Evolutionary conservation across 2,888 invertebrate species (phyloP).

Genomic region (Macrosoma leucophasiata): DNA sequence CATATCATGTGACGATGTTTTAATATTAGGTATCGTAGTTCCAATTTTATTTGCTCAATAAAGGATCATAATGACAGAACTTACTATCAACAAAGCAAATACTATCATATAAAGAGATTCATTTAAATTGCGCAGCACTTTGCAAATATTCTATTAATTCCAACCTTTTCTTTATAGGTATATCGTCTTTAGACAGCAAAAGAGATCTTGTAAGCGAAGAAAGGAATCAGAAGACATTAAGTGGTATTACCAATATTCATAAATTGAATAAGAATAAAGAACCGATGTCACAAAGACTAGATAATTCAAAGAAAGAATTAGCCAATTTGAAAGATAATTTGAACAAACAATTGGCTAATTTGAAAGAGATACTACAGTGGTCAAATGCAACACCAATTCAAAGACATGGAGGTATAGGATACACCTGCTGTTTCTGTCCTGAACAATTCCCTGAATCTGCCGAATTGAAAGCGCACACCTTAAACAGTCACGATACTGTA

Average conservation of each 20-base stretch:
- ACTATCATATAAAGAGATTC: constrained; percentile 4
- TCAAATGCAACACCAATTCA: constrained; percentile 42
- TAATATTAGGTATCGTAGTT: no score
- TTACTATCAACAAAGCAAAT: no score
- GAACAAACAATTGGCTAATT: constrained; percentile 22
- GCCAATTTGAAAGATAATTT: constrained; percentile 8
- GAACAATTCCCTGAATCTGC: constrained; percentile 28
- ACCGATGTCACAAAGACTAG: constrained; percentile 4
- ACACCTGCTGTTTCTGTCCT: constrained; percentile 34
- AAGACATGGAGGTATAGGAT: constrained; percentile 30
- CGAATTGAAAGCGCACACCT: constrained; percentile 34
- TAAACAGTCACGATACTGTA: constrained; percentile 25
- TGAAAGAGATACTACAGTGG: constrained; percentile 26
- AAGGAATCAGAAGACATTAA: constrained; percentile 12
- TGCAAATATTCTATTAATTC: no score
- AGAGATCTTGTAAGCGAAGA: constrained; percentile 10
- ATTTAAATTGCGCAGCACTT: constrained; percentile 15
- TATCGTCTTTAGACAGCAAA: constrained; percentile 10
- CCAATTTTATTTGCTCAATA: no score
- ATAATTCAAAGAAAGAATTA: constrained; percentile 2
- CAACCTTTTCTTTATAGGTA: constrained; percentile 24
- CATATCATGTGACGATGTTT: no score
- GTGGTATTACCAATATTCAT: no score
- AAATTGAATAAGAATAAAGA: constrained; percentile 12
- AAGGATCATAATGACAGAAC: no score